A percentile compares a stretch with the other conserved stretches of the same genome.
These are phyloP conservation scores for Abscondita cerata DNA, from an alignment of 2,888 invertebrate genomes.

Conservation along the genomic window DNA sequence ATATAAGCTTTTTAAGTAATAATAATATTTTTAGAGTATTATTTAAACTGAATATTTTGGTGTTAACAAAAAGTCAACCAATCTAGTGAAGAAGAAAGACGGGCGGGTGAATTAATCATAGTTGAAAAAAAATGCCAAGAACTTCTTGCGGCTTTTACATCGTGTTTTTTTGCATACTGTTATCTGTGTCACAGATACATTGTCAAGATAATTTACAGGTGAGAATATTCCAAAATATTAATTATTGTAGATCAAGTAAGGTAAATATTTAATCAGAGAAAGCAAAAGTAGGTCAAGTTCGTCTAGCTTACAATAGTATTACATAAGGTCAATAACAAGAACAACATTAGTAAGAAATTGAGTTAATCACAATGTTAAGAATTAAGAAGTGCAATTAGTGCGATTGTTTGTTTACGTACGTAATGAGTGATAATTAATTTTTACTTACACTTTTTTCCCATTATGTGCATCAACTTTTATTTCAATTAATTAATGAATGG, in stretches of 20 bases:
- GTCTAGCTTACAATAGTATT: no score
- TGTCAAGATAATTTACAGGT: slow-evolving; percentile 13
- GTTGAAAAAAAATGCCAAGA: slow-evolving; percentile 19
- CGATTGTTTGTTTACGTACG: no score
- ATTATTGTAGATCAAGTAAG: neutral
- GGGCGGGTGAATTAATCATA: neutral
- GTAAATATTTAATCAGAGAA: neutral
- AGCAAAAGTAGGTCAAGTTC: slow-evolving; percentile 9
- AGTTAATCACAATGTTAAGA: no score
- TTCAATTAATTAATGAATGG: no score
- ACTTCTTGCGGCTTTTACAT: slow-evolving; percentile 7
- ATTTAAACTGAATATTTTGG: no score
- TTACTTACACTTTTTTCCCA: no score
- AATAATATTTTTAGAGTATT: neutral
- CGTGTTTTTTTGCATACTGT: slow-evolving; percentile 8
- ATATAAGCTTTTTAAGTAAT: neutral
- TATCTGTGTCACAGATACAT: slow-evolving; percentile 1
- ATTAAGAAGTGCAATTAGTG: no score
- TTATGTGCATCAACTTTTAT: no score
- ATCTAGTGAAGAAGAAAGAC: no score
- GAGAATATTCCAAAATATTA: slow-evolving; percentile 6
- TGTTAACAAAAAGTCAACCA: neutral
- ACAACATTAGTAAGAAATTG: no score
- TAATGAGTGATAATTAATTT: no score
- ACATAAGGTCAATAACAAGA: no score